Base-by-base conservation (phyloP, 2,888 invertebrate species). In the Sminthurinus aureus region DNA sequence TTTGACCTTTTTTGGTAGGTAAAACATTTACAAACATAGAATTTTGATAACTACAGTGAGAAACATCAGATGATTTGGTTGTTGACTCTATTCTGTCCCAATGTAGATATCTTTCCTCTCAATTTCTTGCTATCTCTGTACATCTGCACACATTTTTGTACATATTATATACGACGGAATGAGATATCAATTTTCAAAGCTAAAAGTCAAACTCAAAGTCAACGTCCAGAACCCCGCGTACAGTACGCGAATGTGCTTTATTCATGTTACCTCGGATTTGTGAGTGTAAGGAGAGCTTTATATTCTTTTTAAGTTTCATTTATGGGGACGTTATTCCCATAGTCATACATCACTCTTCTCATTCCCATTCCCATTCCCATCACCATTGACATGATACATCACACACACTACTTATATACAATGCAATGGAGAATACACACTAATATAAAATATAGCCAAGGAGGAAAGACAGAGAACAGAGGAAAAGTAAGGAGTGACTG, bases 231-330 rank as follows among this genome's bases (percentile, higher is more conserved):
- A 69, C n/a, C 1, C 8, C 1, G 15, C 1, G 66, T 52, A n/a
- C n/a, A 67, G 79, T 38, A 20, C 24, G 11, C 38, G 52, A 15
- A 78, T 24, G 24, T 12, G 51, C 38, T 38, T 38, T 38, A 38
- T 38, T 38, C 38, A 38, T 38, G 38, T 38, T 38, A 38, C 38
- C 38, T 38, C 38, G 58, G 58, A 58, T 58, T 58, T 58, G 76
- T 22, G 38, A 38, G 38, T 38, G 38, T 38, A 38, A 38, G 38
- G 38, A 38, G 38, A 38, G 38, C 38, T 79, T 69, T 79, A 79
- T 79, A 79, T 79, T 66, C 79, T 82, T 83, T 80, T 81, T 85
- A 66, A 73, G 85, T 82, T 85, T 85, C 85, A 85, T 85, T 85
- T 85, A 85, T 85, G 83, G 84, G 71, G 73, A 50, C 79, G 78